Evolutionary conservation across 2,888 invertebrate species (phyloP).

Genomic region (Trachelus stipa): DNA sequence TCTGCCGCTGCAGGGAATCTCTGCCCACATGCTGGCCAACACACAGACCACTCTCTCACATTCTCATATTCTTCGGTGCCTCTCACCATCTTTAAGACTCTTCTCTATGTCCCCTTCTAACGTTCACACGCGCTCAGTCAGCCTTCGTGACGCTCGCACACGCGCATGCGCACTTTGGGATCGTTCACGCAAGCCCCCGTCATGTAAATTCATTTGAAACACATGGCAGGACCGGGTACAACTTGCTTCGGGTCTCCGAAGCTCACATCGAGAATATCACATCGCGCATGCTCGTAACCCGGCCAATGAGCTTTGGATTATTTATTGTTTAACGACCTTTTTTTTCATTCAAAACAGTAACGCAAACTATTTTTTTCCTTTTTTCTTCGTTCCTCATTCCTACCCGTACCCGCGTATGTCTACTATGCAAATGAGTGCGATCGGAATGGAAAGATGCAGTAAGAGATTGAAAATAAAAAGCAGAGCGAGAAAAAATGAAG

Average conservation of each 20-base stretch:
- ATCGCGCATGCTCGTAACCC: background rate
- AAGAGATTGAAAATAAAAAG: background rate
- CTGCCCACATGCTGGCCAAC: slow-evolving; percentile 52
- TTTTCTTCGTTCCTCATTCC: background rate
- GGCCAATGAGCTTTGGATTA: background rate
- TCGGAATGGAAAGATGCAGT: background rate
- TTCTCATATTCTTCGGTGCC: slow-evolving; percentile 1
- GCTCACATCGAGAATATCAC: background rate
- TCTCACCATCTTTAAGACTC: slow-evolving; percentile 7
- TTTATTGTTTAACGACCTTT: background rate
- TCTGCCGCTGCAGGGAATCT: slow-evolving; percentile 62
- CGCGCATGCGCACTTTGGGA: slow-evolving; percentile 1
- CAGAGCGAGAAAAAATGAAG: background rate
- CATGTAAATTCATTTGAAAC: slow-evolving; percentile 51
- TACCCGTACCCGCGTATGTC: background rate
- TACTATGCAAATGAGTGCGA: background rate
- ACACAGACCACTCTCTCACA: slow-evolving; percentile 17
- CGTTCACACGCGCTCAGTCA: background rate
- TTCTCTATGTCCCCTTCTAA: slow-evolving; percentile 1
- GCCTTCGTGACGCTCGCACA: slow-evolving; percentile 19
- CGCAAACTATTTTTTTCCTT: background rate
- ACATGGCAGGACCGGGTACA: slow-evolving; percentile 36
- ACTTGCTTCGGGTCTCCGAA: background rate
- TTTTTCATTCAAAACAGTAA: background rate
- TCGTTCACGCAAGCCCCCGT: slow-evolving; percentile 35